Evolutionary conservation across 2,113 vertebrate species (phyloP).

Genomic region (Caretta caretta): DNA sequence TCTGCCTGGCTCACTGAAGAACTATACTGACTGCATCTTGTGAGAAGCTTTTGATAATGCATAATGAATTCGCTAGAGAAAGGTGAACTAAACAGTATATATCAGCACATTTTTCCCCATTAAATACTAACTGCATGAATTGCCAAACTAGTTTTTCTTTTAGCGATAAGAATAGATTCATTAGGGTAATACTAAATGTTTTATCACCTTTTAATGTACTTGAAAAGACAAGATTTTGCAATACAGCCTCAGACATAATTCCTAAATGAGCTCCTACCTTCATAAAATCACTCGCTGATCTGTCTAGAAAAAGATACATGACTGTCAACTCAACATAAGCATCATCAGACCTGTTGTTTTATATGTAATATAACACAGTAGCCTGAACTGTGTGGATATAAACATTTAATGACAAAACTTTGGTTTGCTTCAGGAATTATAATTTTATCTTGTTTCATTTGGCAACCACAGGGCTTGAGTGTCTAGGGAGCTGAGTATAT

Average conservation of each 20-base stretch:
- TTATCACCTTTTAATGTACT: conserved; percentile 62
- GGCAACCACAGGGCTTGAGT: neutral
- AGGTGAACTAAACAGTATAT: conserved; percentile 40
- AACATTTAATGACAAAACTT: neutral
- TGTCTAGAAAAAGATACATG: conserved; percentile 36
- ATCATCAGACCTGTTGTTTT: conserved; percentile 15
- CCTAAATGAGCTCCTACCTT: conserved; percentile 50
- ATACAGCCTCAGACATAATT: conserved; percentile 38
- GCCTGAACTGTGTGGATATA: conserved; percentile 19
- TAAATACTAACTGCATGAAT: conserved; percentile 46
- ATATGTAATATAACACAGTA: conserved; percentile 6
- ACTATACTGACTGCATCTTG: neutral
- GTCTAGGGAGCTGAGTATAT: neutral
- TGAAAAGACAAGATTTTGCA: neutral
- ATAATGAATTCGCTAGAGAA: conserved; percentile 27
- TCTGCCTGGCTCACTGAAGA: neutral
- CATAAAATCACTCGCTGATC: conserved; percentile 54
- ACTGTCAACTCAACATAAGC: neutral
- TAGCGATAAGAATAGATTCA: conserved; percentile 50
- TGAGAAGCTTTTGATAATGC: conserved; percentile 22
- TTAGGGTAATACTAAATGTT: conserved; percentile 70
- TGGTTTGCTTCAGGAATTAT: neutral
- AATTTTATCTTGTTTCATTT: neutral
- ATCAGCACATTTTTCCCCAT: conserved; percentile 38
- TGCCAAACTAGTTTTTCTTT: conserved; percentile 9